These are phyloP conservation scores for Dendrolimus houi DNA, from an alignment of 2,888 invertebrate species.

Conservation along the genomic window DNA sequence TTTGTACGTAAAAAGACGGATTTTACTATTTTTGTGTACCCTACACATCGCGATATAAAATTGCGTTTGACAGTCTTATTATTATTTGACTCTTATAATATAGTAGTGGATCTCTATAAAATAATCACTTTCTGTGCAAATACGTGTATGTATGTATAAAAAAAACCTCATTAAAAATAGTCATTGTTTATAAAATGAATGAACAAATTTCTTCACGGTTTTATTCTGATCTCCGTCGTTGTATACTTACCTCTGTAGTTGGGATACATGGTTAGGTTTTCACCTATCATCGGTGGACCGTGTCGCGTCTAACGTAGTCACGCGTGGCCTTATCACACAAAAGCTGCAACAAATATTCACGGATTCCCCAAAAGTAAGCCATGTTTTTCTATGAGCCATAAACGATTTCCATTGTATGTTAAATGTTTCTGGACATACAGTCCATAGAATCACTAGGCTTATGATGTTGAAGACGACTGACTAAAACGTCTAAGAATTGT, in stretches of 20 bases:
- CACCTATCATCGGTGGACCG: constrained; percentile 49
- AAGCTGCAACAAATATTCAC: constrained; percentile 75
- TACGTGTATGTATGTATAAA: too few species aligned
- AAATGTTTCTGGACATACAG: constrained; percentile 1
- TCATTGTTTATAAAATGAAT: too few species aligned
- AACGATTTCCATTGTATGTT: constrained; percentile 1
- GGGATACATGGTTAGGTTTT: constrained; percentile 34
- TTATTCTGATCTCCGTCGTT: constrained; percentile 7
- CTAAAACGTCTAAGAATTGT: constrained; percentile 24
- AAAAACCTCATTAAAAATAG: too few species aligned
- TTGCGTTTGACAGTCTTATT: too few species aligned
- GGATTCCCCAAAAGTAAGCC: constrained; percentile 62
- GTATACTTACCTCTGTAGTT: constrained; percentile 54
- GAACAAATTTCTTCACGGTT: too few species aligned
- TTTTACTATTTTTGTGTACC: too few species aligned
- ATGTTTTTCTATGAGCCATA: constrained; percentile 43
- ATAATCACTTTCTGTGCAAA: too few species aligned
- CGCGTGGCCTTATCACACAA: constrained; percentile 62
- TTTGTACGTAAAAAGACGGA: too few species aligned
- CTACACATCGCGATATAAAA: too few species aligned
- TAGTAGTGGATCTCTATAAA: too few species aligned
- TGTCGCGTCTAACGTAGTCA: constrained; percentile 39
- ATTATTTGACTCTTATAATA: too few species aligned
- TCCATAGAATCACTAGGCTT: constrained; percentile 40
- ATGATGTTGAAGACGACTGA: constrained; percentile 5